A percentile compares a stretch with the other conserved stretches of the same genome.
Evolutionary conservation across 2,797 vertebrate genomes (phyloP).

Genomic region (Intellagama lesueurii): DNA sequence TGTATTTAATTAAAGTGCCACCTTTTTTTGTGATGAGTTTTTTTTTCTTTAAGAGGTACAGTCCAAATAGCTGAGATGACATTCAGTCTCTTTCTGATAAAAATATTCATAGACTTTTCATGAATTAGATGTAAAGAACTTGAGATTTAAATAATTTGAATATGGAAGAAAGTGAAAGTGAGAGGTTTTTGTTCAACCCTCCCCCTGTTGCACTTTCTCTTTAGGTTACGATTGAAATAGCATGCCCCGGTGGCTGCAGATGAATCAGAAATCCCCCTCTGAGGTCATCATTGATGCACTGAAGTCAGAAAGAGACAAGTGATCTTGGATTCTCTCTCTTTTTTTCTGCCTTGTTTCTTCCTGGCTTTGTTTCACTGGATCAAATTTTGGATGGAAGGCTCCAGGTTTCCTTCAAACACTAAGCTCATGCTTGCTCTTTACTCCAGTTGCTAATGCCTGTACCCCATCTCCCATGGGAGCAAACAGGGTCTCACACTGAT

Average conservation of each 20-base stretch:
- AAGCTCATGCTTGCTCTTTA: not conserved
- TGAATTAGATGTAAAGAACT: no score
- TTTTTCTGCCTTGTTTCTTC: not conserved
- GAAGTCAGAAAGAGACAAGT: not conserved
- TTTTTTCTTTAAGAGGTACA: not conserved
- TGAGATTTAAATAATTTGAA: no score
- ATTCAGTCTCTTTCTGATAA: no score
- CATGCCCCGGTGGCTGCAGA: no score
- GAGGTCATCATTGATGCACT: not conserved
- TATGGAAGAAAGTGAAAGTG: no score
- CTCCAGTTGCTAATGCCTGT: not conserved
- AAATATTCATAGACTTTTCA: no score
- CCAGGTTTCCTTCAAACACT: not conserved
- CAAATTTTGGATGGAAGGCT: not conserved
- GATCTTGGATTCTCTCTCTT: no score
- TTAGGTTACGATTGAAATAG: no score
- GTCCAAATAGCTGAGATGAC: no score
- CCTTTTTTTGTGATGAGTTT: not conserved
- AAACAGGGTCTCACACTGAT: not conserved
- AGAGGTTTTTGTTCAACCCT: no score
- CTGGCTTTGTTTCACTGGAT: not conserved
- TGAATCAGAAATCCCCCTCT: no score
- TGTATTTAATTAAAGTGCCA: not conserved
- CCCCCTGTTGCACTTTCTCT: no score
- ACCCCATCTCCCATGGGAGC: not conserved